A percentile compares a stretch with the other conserved stretches of the same genome.
Conservation (phyloP, 2,888 invertebrate species). For the Urechis unicinctus region DNA sequence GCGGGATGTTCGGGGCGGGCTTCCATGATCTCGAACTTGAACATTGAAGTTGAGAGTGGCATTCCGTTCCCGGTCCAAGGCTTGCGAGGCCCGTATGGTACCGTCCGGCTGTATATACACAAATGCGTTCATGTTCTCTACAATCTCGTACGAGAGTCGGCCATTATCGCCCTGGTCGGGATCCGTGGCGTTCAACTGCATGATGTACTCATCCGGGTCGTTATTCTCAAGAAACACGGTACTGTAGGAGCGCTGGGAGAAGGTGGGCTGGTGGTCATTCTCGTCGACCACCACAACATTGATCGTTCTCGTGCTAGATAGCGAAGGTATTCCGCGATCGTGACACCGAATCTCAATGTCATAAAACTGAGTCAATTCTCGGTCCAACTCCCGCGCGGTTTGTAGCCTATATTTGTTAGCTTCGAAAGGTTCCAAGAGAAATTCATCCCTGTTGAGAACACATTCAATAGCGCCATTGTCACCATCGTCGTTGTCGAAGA, state of each 20-base stretch:
- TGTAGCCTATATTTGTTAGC: neutral
- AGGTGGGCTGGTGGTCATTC: neutral
- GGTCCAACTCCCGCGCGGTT: neutral
- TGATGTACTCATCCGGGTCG: neutral
- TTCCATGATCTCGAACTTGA: neutral
- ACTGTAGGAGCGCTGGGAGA: neutral
- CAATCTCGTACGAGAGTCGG: neutral
- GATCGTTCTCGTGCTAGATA: neutral
- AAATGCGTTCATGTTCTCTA: neutral
- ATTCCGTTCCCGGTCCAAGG: neutral
- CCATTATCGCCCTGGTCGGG: neutral
- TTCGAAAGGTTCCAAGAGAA: neutral
- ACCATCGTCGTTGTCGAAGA: slow-evolving; percentile 3
- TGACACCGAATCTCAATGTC: neutral
- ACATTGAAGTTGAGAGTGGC: neutral
- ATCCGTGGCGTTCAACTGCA: neutral
- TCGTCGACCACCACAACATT: neutral
- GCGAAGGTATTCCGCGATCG: neutral
- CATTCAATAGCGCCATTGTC: neutral
- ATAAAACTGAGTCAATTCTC: neutral
- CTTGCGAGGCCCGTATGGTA: neutral
- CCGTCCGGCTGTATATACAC: neutral
- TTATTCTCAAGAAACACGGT: neutral
- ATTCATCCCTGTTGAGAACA: neutral
- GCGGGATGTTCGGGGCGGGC: neutral